phyloP scores from a whole-genome alignment of 2,888 invertebrate genomes.

The Danaus chrysippus region DNA sequence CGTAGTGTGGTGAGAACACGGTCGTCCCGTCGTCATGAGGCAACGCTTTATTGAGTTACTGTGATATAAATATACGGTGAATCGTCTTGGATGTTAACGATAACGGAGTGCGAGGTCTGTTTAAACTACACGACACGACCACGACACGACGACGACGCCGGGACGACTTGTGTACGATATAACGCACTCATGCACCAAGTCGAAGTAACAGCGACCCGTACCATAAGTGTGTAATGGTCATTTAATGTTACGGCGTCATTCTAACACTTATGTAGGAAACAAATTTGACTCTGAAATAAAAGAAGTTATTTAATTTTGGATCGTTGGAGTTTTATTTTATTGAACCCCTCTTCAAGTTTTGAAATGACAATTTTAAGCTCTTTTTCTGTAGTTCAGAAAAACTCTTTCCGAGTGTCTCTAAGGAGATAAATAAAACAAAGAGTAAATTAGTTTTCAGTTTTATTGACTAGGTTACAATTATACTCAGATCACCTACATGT shows the following conservation, averaged over 20 bases:
- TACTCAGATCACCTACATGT: slow-evolving; percentile 34
- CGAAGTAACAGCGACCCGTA: slow-evolving; percentile 58
- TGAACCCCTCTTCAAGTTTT: background rate
- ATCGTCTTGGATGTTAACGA: slow-evolving; percentile 45
- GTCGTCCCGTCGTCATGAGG: slow-evolving; percentile 25
- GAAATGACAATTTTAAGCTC: background rate
- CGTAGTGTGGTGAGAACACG: slow-evolving; percentile 20
- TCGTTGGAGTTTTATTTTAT: slow-evolving; percentile 62
- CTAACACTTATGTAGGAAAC: slow-evolving; percentile 78
- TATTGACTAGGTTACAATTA: slow-evolving; percentile 66
- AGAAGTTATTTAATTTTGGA: slow-evolving; percentile 80
- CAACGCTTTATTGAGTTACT: slow-evolving; percentile 33
- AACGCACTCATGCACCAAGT: slow-evolving; percentile 61
- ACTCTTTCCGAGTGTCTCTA: background rate
- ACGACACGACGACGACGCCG: slow-evolving; percentile 24
- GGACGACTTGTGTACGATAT: slow-evolving; percentile 20
- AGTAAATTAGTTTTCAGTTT: slow-evolving; percentile 40
- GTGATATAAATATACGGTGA: slow-evolving; percentile 54
- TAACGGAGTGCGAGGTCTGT: slow-evolving; percentile 22
- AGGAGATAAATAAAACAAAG: slow-evolving; percentile 32
- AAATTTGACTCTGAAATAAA: slow-evolving; percentile 79
- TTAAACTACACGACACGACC: slow-evolving; percentile 13
- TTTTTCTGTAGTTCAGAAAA: background rate
- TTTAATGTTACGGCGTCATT: slow-evolving; percentile 74
- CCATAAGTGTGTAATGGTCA: slow-evolving; percentile 71